Evolutionary conservation across 2,888 invertebrate species (phyloP), one percentile per base, ranked within the genome.

Genomic region (Pimpla rufipes): DNA sequence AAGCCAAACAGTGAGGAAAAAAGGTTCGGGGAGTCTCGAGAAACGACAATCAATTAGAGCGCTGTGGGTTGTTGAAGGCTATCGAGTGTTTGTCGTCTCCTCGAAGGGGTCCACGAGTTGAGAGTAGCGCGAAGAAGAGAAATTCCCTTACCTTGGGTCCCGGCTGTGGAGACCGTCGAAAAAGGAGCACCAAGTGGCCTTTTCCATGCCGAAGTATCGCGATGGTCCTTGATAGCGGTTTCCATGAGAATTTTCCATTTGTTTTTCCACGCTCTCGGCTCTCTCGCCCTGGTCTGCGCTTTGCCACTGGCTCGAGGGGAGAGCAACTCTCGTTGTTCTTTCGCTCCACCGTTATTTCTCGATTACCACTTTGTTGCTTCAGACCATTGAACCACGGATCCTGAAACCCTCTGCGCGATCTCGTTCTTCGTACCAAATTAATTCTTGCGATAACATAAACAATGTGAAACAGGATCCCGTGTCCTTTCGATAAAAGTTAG

Each of bases 11-110:
- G 2, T n/a, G 11, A n/a, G 18, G n/a, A 3, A 45, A 37, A 18
- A 40, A 57, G 42, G 21, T 29, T 70, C 7, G 67, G 62, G 40
- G 64, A 68, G 50, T 10, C 71, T 62, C 84, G 83, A 45, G 81
- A 87, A 89, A 88, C 81, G 86, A 86, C 88, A 91, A 91, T 91
- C 91, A 91, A 91, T 91, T 91, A 91, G 87, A 87, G 80, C 76
- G 45, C 73, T 59, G 77, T 84, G 73, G 84, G 77, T 77, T 77
- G 81, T 86, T 83, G 74, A 18, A 64, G 70, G 67, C 82, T 59
- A 85, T 87, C 83, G 85, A 89, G 88, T 92, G 89, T 92, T 92
- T 92, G 88, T 87, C 70, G 83, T 84, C 82, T 87, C 66, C 90
- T 91, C 83, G 88, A 89, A 84, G 84, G 81, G 64, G 76, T 85